Base-by-base conservation (phyloP, 2,797 vertebrate genomes). In the Onychomys arenicola region DNA sequence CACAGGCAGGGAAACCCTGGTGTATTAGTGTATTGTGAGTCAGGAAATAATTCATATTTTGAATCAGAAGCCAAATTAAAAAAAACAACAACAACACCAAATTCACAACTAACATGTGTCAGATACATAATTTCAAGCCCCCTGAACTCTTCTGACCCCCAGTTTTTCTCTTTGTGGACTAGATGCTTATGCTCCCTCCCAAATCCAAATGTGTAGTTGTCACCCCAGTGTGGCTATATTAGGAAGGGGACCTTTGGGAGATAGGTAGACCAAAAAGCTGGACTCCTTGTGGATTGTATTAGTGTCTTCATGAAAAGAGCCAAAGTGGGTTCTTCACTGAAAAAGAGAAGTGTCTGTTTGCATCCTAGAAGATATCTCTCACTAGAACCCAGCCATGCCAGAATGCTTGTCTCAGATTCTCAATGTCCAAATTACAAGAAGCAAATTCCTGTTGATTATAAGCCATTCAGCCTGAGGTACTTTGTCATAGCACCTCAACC, bases 31-130 rank as follows among this genome's bases (percentile, higher is more conserved):
- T 69, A 73, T 71, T 34, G 12, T 77, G 29, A n/a, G 16, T 52
- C 27, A 81, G 57, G 75, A 76, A 96, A 92, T 94, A 43, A 37
- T 80, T 88, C 29, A 27, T 4, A 93, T 76, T 73, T 87, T 25
- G 13, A 91, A 29, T 78, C 67, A 84, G 69, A 82, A 34, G 9
- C 4, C 61, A 80, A 93, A n/a, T 12, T n/a, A 9, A 34, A 77
- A 76, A 76, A 63, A 23, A 61, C 82, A 59, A 2, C 0, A 13
- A 9, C 65, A 85, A 67, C 49, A 7, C 67, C 67, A n/a, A 90
- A 95, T 40, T 92, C 49, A 55, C 83, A 83, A 25, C 17, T 92
- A 71, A 55, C 27, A 57, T 61, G 14, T 71, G 43, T 85, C 84
- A 80, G 29, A 83, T 23, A 43, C 29, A 23, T 27, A 76, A 89